Evolutionary conservation across 2,113 vertebrate genomes (phyloP).

Genomic region (Forbesichthys agassizii): DNA sequence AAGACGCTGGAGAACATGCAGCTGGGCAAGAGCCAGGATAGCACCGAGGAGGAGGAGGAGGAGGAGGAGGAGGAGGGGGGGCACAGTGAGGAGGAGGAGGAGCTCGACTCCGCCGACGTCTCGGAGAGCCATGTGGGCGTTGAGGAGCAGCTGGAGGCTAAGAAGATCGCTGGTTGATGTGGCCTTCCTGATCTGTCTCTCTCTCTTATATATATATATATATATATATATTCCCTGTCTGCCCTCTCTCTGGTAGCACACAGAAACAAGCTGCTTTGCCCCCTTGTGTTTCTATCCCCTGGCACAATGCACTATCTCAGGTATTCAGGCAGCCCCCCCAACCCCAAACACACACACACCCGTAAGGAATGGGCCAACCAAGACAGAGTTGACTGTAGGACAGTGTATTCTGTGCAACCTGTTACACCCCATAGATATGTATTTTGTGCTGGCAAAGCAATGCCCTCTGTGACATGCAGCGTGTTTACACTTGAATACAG

Average conservation of each 20-base stretch:
- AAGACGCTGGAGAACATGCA: constrained; percentile 96
- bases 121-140: constrained; percentile 51
- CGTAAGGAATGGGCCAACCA: constrained; percentile 9
- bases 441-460: constrained; percentile 4
- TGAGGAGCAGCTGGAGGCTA: constrained; percentile 53
- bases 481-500: constrained; percentile 71
- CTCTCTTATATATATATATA: background rate
- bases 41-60: constrained; percentile 86
- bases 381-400: background rate
- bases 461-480: constrained; percentile 35
- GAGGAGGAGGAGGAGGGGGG: constrained; percentile 88
- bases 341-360: constrained; percentile 42
- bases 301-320: constrained; percentile 74
- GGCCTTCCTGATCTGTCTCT: background rate
- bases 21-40: constrained; percentile 87
- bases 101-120: constrained; percentile 77
- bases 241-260: constrained; percentile 27
- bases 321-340: constrained; percentile 51
- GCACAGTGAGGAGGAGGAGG: constrained; percentile 77
- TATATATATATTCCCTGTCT: constrained; percentile 12
- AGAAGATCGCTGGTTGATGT: constrained; percentile 58
- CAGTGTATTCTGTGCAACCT: background rate
- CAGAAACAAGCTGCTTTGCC: constrained; percentile 50
- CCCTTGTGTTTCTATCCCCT: constrained; percentile 38
- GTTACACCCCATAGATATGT: background rate